Evolutionary conservation across 2,888 invertebrate species (phyloP), one percentile per base, ranked within the genome.

Genomic region (Cabera pusaria): DNA sequence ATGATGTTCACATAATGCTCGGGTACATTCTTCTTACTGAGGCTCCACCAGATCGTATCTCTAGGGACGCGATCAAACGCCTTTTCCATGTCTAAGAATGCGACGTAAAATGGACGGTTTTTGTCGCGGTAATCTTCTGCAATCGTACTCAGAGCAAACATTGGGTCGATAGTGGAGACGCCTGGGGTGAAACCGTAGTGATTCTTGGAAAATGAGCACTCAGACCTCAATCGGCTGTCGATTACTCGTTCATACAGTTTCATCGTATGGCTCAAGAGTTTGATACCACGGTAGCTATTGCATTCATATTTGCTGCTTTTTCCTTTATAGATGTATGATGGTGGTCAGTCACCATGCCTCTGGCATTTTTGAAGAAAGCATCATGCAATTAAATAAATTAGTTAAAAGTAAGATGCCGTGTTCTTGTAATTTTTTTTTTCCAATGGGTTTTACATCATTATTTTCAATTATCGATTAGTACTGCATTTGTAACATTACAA

Each of bases 11-110:
- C 7, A 6, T 19, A 19, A 7, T 19, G 8, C 9, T 22, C 4
- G 9, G 22, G 22, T 2, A 12, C 24, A 24, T 24, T 24, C 12
- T 24, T 24, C 22, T 22, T 24, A 5, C 24, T 11, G 6, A 12
- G 12, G n/a, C 24, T 24, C 11, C 12, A 24, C 12, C 24, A 11
- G 12, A 11, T 24, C n/a, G 24, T 12, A 33, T 27, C 22, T 12
- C 23, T 39, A 16, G 23, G 22, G 27, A 27, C 21, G 6, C 10
- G 22, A 12, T 24, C 24, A 12, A 24, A 24, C 6, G 12, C 24
- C 24, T 24, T 24, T 24, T 12, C 22, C 11, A 12, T 24, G 12
- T 24, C 24, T 3, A 24, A 8, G 5, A 24, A 24, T n/a, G 6
- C 24, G 6, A 24, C 12, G 2, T 12, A 12, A n/a, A 24, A n/a